These are phyloP conservation scores for Mactra quadrangularis DNA, from an alignment of 1,140 invertebrate species.

Conservation along the genomic window DNA sequence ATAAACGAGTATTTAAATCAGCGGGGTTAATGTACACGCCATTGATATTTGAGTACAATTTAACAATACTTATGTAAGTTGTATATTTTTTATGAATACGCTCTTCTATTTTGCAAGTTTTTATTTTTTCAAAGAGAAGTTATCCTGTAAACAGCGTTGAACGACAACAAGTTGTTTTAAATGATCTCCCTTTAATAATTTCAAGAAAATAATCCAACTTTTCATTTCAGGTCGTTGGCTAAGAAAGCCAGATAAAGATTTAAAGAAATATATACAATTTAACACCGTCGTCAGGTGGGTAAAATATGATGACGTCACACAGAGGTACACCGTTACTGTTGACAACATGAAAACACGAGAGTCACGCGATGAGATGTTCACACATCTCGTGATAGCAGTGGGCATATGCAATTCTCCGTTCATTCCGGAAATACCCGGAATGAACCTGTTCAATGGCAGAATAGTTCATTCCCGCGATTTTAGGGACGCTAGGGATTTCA, in stretches of 20 bases:
- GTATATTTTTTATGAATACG: too few relatives aligned
- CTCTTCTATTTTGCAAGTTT: too few relatives aligned
- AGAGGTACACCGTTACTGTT: background rate
- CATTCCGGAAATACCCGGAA: background rate
- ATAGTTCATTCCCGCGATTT: constrained; percentile 60
- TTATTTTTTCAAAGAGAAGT: too few relatives aligned
- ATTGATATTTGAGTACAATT: too few relatives aligned
- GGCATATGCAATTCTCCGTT: constrained; percentile 6
- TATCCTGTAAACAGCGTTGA: too few relatives aligned
- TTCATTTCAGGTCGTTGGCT: constrained; percentile 20
- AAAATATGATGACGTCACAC: background rate
- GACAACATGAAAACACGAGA: background rate
- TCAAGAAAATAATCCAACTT: too few relatives aligned
- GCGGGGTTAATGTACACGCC: too few relatives aligned
- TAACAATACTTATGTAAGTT: too few relatives aligned
- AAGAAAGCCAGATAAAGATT: background rate
- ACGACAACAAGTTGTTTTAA: too few relatives aligned
- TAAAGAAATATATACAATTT: constrained; percentile 2
- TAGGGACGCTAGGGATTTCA: constrained; percentile 51
- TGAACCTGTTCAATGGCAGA: constrained; percentile 45
- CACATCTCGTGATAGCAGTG: background rate
- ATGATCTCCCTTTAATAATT: too few relatives aligned
- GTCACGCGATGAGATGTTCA: background rate
- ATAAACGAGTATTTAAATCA: too few relatives aligned
- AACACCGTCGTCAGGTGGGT: constrained; percentile 14